phyloP scores from a whole-genome alignment of 2,888 invertebrate species.

The Eristalis tenax region DNA sequence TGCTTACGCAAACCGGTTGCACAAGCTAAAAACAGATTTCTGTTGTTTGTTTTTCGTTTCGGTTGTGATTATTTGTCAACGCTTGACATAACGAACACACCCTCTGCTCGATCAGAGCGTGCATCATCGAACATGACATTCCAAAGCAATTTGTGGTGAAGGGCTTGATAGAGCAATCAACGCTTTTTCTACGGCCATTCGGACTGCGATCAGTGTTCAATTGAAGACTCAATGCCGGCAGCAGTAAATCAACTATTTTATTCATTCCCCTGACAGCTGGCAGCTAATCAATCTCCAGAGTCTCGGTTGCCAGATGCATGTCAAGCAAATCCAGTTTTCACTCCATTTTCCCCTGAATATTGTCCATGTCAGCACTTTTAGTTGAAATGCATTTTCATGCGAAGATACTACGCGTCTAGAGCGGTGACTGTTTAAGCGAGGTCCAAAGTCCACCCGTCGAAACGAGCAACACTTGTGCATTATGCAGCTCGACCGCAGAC shows the following conservation, averaged over 20 bases:
- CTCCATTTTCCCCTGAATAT: not conserved
- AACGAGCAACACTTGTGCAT: constrained; percentile 24
- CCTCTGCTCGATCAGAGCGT: not conserved
- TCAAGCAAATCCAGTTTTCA: not conserved
- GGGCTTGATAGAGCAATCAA: not conserved
- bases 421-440: constrained; percentile 51
- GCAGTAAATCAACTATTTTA: not conserved
- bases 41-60: not conserved
- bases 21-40: not conserved
- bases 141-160: not conserved
- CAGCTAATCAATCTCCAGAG: not conserved
- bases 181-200: not conserved
- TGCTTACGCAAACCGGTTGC: not conserved
- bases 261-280: not conserved
- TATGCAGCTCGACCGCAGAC: constrained; percentile 26
- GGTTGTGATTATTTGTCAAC: not conserved
- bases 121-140: not conserved
- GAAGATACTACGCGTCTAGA: constrained; percentile 5
- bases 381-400: not conserved
- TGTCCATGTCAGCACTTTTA: not conserved
- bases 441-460: constrained; percentile 49
- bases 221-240: not conserved
- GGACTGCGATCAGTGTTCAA: not conserved
- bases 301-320: not conserved
- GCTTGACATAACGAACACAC: not conserved